These are phyloP conservation scores for Lydus trimaculatus DNA, from an alignment of 2,888 invertebrate genomes.

Conservation along the genomic window DNA sequence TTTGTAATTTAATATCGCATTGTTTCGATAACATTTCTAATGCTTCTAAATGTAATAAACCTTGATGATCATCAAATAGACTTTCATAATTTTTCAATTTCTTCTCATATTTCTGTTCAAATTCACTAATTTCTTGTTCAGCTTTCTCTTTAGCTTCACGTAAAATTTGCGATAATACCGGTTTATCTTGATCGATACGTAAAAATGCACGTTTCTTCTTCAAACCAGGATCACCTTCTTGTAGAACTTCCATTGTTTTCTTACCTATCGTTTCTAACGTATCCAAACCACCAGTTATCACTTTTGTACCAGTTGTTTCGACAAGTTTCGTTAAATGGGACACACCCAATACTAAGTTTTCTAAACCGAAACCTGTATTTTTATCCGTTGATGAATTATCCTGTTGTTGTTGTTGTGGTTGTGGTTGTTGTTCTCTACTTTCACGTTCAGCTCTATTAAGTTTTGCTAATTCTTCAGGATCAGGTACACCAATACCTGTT, in stretches of 20 bases:
- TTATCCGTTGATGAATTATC: conserved; percentile 13
- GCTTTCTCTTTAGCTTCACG: conserved; percentile 77
- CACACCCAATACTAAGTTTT: conserved; percentile 72
- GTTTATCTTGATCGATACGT: conserved; percentile 67
- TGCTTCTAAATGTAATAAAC: conserved; percentile 88
- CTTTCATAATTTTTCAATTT: conserved; percentile 74
- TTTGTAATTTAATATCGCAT: conserved; percentile 76
- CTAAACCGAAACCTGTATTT: conserved; percentile 62
- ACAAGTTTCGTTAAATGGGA: conserved; percentile 71
- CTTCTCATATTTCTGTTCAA: conserved; percentile 61
- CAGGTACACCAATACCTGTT: conserved; percentile 82
- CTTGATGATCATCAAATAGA: conserved; percentile 88
- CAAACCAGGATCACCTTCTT: conserved; percentile 90
- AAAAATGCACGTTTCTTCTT: conserved; percentile 79
- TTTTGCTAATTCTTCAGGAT: conserved; percentile 79
- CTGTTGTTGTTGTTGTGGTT: no score
- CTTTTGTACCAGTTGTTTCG: conserved; percentile 68
- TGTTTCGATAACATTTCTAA: conserved; percentile 89
- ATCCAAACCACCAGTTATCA: conserved; percentile 81
- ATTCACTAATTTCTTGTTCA: conserved; percentile 63
- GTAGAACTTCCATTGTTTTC: conserved; percentile 92
- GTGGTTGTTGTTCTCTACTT: conserved; percentile 26
- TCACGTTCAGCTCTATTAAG: conserved; percentile 53
- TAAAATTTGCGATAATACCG: conserved; percentile 69
- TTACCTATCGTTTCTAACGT: conserved; percentile 93